These are phyloP conservation scores for Drosophila meridionalis DNA, from an alignment of 2,888 invertebrate genomes.

Conservation along the genomic window DNA sequence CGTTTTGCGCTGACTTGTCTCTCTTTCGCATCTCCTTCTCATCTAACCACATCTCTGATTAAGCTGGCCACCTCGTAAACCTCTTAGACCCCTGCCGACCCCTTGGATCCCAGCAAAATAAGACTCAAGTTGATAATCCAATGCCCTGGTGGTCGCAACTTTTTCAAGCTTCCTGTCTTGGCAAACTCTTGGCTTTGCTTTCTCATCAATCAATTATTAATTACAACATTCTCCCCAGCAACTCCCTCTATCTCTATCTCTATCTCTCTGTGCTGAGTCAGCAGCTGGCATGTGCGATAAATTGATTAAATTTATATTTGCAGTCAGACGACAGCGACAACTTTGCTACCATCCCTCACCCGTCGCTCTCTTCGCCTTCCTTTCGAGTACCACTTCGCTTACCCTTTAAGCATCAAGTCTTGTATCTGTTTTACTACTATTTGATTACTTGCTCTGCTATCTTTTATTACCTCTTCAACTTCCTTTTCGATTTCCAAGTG, in stretches of 20 bases:
- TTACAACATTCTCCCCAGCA: constrained; percentile 55
- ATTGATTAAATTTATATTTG: constrained; percentile 66
- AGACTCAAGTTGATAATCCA: constrained; percentile 41
- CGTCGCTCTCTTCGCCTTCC: neutral
- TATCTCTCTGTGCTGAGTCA: constrained; percentile 1
- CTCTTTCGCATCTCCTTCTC: constrained; percentile 18
- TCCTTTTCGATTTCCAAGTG: neutral
- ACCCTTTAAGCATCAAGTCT: neutral
- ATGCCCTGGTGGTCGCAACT: constrained; percentile 48
- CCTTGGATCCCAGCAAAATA: constrained; percentile 1
- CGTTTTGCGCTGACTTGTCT: constrained; percentile 11
- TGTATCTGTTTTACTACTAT: constrained; percentile 1
- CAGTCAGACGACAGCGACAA: constrained; percentile 30
- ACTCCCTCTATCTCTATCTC: neutral
- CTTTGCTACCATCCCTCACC: neutral
- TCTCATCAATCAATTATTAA: constrained; percentile 76
- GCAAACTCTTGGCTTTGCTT: constrained; percentile 21
- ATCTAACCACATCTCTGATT: constrained; percentile 38
- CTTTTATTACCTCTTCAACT: neutral
- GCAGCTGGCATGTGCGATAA: constrained; percentile 45
- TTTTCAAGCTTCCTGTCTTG: constrained; percentile 18
- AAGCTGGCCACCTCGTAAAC: constrained; percentile 19
- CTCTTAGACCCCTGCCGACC: constrained; percentile 5
- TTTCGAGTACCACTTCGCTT: neutral
- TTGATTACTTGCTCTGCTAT: constrained; percentile 12